phyloP scores from a whole-genome alignment of 2,888 invertebrate genomes.

The Sphaeridia pumilis region DNA sequence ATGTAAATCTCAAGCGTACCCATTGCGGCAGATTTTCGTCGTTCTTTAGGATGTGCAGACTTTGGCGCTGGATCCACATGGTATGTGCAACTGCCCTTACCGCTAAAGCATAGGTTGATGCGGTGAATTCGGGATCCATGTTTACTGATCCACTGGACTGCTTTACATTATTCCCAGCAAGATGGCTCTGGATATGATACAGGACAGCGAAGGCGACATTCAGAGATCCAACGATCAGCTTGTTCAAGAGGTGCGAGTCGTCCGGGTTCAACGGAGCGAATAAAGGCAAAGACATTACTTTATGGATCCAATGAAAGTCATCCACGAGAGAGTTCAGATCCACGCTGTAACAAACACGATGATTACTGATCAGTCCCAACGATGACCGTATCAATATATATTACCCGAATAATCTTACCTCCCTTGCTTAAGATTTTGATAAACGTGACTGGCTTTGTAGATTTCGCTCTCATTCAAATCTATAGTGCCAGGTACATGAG shows the following conservation, averaged over 20 bases:
- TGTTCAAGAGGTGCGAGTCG: conserved; percentile 27
- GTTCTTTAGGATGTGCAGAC: conserved; percentile 29
- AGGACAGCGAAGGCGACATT: conserved; percentile 31
- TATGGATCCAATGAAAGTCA: conserved; percentile 33
- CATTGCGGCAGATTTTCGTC: conserved; percentile 31
- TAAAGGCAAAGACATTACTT: conserved; percentile 27
- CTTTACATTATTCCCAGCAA: not conserved
- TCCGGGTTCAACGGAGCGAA: conserved; percentile 26
- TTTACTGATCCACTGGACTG: conserved; percentile 7
- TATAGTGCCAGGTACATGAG: conserved; percentile 20
- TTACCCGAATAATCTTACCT: conserved; percentile 15
- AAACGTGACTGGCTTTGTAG: conserved; percentile 8
- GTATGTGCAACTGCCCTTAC: conserved; percentile 32
- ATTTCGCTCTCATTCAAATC: conserved; percentile 24
- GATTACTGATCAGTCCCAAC: no score
- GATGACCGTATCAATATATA: not conserved
- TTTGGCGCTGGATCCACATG: conserved; percentile 32
- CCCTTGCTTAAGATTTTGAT: conserved; percentile 9
- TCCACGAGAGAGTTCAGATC: conserved; percentile 24
- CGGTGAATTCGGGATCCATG: conserved; percentile 26
- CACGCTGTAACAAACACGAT: conserved; percentile 2
- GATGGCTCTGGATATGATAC: conserved; percentile 24
- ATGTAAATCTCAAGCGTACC: conserved; percentile 12
- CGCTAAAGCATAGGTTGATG: conserved; percentile 10
- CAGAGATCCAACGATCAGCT: conserved; percentile 26